Conservation (phyloP, 2,888 invertebrate species). For the Ectemnius continuus region DNA sequence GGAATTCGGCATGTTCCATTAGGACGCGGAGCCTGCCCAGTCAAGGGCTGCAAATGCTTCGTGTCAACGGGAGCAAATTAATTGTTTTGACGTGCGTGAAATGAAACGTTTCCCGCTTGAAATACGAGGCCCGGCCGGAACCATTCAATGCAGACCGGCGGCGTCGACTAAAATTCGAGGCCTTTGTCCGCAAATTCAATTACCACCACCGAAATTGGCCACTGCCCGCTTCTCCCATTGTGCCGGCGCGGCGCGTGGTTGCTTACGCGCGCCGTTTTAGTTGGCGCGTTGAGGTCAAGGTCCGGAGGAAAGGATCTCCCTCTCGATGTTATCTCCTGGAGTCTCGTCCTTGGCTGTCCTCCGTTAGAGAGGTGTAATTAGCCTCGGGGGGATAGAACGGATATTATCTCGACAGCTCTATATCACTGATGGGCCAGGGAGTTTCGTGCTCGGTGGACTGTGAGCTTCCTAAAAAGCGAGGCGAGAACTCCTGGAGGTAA, state of each 20-base stretch:
- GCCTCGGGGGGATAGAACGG: conserved; percentile 6
- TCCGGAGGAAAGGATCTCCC: not conserved
- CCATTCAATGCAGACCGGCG: too few relatives aligned
- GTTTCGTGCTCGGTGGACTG: too few relatives aligned
- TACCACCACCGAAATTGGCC: too few relatives aligned
- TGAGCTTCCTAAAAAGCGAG: too few relatives aligned
- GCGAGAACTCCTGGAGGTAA: too few relatives aligned
- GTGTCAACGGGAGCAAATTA: conserved; percentile 6
- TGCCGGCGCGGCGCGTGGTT: not conserved
- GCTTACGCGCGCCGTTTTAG: not conserved
- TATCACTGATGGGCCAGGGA: not conserved
- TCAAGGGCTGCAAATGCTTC: not conserved
- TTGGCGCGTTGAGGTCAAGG: not conserved
- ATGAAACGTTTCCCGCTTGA: conserved; percentile 8
- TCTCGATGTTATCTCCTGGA: not conserved
- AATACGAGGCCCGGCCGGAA: not conserved
- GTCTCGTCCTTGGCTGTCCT: conserved; percentile 1
- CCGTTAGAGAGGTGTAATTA: conserved; percentile 19
- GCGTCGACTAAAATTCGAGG: too few relatives aligned
- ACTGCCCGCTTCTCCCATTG: too few relatives aligned
- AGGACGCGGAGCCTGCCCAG: not conserved
- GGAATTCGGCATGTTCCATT: conserved; percentile 8
- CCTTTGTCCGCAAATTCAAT: too few relatives aligned
- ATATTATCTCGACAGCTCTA: not conserved
- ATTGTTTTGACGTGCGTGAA: conserved; percentile 9